Percentiles rank a stretch among this genome's conserved stretches.
These are phyloP conservation scores for Craniophora ligustri DNA, from an alignment of 2,888 invertebrate species.

Conservation along the genomic window DNA sequence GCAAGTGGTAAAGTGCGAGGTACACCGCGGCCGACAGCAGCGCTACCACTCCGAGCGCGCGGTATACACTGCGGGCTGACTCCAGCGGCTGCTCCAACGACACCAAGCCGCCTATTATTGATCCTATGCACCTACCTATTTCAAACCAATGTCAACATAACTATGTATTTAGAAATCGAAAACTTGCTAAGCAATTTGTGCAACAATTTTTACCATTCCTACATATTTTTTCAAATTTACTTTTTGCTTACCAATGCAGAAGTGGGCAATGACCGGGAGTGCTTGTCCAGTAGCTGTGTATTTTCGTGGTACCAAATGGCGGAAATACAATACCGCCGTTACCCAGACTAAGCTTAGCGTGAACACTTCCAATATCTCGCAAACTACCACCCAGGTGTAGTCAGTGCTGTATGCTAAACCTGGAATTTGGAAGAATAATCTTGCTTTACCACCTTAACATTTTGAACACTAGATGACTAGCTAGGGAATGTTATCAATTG, in stretches of 20 bases:
- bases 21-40: slow-evolving; percentile 91
- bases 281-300: slow-evolving; percentile 94
- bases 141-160: no score
- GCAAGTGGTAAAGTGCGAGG: slow-evolving; percentile 92
- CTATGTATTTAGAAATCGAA: no score
- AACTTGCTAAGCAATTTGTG: no score
- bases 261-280: slow-evolving; percentile 93
- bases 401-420: slow-evolving; percentile 88
- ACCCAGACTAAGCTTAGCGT: slow-evolving; percentile 94
- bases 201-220: no score
- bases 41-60: slow-evolving; percentile 90
- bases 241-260: slow-evolving; percentile 90
- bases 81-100: slow-evolving; percentile 78
- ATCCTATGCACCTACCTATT: slow-evolving; percentile 93
- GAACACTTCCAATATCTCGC: slow-evolving; percentile 92
- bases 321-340: slow-evolving; percentile 93
- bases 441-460: no score
- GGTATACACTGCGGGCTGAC: slow-evolving; percentile 86
- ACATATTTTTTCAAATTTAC: no score
- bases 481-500: no score
- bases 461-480: no score
- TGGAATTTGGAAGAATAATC: slow-evolving; percentile 54
- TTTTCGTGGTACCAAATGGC: slow-evolving; percentile 94
- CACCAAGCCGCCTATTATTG: slow-evolving; percentile 89
- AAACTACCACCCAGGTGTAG: slow-evolving; percentile 91